These are phyloP conservation scores for Panzeria rudis DNA, from an alignment of 2,888 invertebrate species.

Conservation along the genomic window DNA sequence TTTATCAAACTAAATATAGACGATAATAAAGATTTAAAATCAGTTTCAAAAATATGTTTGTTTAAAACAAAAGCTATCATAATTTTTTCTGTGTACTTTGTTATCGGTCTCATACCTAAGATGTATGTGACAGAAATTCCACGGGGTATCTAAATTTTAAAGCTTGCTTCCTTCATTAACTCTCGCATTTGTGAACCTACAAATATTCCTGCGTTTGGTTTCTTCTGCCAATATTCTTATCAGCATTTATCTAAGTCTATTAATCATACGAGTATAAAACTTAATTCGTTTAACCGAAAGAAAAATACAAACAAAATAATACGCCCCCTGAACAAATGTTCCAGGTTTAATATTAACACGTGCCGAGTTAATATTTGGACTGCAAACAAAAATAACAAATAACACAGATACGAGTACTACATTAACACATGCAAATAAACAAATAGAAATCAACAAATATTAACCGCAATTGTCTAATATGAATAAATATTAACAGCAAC, in stretches of 20 bases:
- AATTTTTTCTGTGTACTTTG: too few species aligned
- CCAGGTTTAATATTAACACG: constrained; percentile 69
- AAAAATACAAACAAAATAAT: constrained; percentile 25
- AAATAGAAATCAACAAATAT: constrained; percentile 57
- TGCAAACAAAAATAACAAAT: constrained; percentile 48
- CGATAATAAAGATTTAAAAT: too few species aligned
- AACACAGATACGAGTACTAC: constrained; percentile 1
- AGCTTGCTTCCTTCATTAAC: too few species aligned
- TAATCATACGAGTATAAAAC: constrained; percentile 52
- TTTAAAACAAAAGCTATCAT: too few species aligned
- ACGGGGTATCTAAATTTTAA: too few species aligned
- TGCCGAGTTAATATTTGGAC: constrained; percentile 70
- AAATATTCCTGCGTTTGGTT: too few species aligned
- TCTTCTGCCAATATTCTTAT: constrained; percentile 8
- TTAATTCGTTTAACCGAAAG: constrained; percentile 43
- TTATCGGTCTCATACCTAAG: too few species aligned
- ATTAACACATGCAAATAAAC: constrained; percentile 34
- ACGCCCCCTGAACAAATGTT: constrained; percentile 59
- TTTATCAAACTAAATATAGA: too few species aligned
- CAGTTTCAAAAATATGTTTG: too few species aligned
- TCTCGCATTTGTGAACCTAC: too few species aligned
- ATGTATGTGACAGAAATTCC: too few species aligned
- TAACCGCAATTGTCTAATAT: constrained; percentile 68
- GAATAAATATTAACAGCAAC: constrained; percentile 55
- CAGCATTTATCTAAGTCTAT: constrained; percentile 44